A percentile compares a stretch with the other conserved stretches of the same genome.
These are phyloP conservation scores for Habroteleia sp. DNA, from an alignment of 2,888 invertebrate species.

Conservation along the genomic window DNA sequence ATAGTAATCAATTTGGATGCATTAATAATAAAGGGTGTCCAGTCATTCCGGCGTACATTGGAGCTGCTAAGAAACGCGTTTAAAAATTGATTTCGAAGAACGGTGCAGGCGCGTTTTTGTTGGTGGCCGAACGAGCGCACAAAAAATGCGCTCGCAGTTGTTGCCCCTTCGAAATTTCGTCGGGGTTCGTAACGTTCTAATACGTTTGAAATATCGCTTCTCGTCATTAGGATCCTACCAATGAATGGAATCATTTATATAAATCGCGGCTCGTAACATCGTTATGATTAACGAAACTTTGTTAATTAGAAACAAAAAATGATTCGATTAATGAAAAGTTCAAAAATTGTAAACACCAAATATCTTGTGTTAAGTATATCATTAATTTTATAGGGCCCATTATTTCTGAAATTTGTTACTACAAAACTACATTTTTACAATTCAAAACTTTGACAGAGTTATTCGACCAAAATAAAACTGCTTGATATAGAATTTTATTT, in stretches of 20 bases:
- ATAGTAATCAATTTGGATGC: conserved; percentile 47
- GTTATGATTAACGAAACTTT: conserved; percentile 1
- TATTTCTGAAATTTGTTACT: no score
- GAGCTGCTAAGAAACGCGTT: conserved; percentile 31
- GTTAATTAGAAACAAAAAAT: conserved; percentile 1
- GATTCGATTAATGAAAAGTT: background rate
- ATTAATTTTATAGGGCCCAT: no score
- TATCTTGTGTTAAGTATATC: no score
- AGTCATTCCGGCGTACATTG: conserved; percentile 44
- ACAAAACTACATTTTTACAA: no score
- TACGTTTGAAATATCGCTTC: conserved; percentile 13
- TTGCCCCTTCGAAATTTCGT: conserved; percentile 26
- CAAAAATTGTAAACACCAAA: no score
- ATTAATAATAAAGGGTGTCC: conserved; percentile 53
- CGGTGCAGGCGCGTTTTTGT: conserved; percentile 29
- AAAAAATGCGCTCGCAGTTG: conserved; percentile 36
- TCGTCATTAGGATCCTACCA: conserved; percentile 2
- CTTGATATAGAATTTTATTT: no score
- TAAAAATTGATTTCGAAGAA: conserved; percentile 47
- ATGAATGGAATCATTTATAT: conserved; percentile 26
- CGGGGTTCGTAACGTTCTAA: conserved; percentile 14
- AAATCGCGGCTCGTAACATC: conserved; percentile 9
- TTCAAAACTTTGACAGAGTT: no score
- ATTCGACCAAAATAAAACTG: no score
- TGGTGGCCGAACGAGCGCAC: background rate